Evolutionary conservation across 2,888 invertebrate genomes (phyloP).

Genomic region (Petrolisthes cinctipes): DNA sequence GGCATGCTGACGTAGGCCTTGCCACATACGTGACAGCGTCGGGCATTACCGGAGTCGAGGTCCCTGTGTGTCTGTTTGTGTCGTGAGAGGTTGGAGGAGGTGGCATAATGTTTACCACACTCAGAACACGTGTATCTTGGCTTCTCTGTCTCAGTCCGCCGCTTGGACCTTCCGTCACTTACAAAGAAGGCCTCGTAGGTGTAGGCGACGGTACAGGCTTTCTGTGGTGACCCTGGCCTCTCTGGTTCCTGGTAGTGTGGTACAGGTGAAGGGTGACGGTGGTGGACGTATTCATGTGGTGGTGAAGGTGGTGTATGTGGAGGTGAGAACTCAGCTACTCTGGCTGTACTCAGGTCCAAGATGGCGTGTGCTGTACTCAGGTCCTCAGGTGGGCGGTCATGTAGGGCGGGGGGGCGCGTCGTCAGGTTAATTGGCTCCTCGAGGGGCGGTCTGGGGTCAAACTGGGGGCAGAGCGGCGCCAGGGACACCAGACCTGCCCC

Average conservation of each 20-base stretch:
- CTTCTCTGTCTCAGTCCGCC: conserved; percentile 69
- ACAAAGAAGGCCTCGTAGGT: conserved; percentile 93
- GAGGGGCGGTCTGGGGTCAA: conserved; percentile 38
- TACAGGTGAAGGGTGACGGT: conserved; percentile 35
- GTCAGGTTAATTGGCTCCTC: conserved; percentile 64
- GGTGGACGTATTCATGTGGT: conserved; percentile 66
- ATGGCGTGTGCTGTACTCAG: conserved; percentile 90
- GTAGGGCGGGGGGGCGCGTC: conserved; percentile 56
- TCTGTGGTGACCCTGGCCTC: conserved; percentile 12
- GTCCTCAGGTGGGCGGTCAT: conserved; percentile 75
- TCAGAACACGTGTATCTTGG: conserved; percentile 82
- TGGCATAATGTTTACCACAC: conserved; percentile 92
- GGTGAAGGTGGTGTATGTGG: conserved; percentile 86
- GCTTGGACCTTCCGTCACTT: conserved; percentile 87
- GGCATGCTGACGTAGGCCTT: conserved; percentile 99
- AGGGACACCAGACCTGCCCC: conserved; percentile 55
- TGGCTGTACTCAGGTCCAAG: conserved; percentile 86
- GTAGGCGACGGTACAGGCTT: conserved; percentile 83
- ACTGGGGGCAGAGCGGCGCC: conserved; percentile 56
- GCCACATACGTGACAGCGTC: conserved; percentile 94
- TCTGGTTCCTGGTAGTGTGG: conserved; percentile 47
- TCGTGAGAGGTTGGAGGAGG: conserved; percentile 85
- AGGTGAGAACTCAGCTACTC: conserved; percentile 77
- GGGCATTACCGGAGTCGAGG: conserved; percentile 92
- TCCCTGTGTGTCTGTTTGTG: conserved; percentile 94